A percentile compares a stretch with the other conserved stretches of the same genome.
phyloP scores from a whole-genome alignment of 2,113 vertebrate species.

The Nothobranchius kuhntae region DNA sequence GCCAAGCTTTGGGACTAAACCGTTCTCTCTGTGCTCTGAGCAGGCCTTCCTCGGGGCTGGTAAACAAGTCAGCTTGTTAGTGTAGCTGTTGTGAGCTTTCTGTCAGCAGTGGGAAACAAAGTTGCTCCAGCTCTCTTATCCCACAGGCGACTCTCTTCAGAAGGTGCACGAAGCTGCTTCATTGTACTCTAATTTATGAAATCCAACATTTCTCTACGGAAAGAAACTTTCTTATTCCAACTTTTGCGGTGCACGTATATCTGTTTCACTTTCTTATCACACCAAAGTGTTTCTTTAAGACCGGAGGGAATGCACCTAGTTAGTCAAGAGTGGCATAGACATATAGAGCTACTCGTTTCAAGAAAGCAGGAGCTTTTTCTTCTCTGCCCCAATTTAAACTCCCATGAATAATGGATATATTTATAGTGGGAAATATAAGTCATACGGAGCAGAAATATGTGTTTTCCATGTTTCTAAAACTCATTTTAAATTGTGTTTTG shows the following conservation, averaged over 20 bases:
- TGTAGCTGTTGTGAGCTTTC: slow-evolving; percentile 45
- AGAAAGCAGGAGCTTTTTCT: slow-evolving; percentile 46
- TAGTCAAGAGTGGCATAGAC: slow-evolving; percentile 62
- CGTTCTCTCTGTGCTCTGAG: slow-evolving; percentile 43
- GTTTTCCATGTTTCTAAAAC: background rate
- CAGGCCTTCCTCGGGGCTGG: slow-evolving; percentile 57
- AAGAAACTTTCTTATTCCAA: slow-evolving; percentile 59
- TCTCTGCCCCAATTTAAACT: slow-evolving; percentile 61
- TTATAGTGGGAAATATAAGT: slow-evolving; percentile 36
- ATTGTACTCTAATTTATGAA: slow-evolving; percentile 61
- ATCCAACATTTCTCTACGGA: slow-evolving; percentile 49
- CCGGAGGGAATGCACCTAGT: slow-evolving; percentile 64
- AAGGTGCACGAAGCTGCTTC: slow-evolving; percentile 23
- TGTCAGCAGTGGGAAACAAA: slow-evolving; percentile 48
- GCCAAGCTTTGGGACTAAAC: slow-evolving; percentile 45
- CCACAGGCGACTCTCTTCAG: slow-evolving; percentile 54
- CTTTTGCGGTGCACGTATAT: slow-evolving; percentile 45
- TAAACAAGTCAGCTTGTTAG: slow-evolving; percentile 74
- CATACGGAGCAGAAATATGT: slow-evolving; percentile 1
- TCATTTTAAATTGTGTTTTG: background rate
- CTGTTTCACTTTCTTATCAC: slow-evolving; percentile 41
- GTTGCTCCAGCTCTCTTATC: slow-evolving; percentile 29
- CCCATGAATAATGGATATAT: slow-evolving; percentile 62
- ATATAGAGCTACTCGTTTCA: slow-evolving; percentile 48
- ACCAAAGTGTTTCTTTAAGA: slow-evolving; percentile 56